Evolutionary conservation across 2,888 invertebrate genomes (phyloP).

Genomic region (Cyaniris semiargus): DNA sequence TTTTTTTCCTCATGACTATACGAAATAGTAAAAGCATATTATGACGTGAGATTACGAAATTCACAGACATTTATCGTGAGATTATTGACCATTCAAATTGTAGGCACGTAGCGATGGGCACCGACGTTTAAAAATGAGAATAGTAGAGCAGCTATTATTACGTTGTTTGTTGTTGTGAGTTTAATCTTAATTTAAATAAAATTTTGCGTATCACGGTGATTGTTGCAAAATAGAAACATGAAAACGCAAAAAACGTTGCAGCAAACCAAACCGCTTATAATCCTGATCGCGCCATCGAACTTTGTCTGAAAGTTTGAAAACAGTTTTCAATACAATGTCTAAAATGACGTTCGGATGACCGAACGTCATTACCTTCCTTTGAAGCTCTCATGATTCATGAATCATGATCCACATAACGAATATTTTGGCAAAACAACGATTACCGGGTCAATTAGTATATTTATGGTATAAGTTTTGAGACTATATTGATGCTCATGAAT

Average conservation of each 20-base stretch:
- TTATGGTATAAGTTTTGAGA: too few species aligned
- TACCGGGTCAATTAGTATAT: too few species aligned
- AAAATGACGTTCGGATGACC: too few species aligned
- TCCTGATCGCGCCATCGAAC: too few species aligned
- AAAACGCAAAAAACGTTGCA: not conserved
- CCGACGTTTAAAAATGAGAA: not conserved
- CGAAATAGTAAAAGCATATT: constrained; percentile 37
- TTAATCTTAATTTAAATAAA: not conserved
- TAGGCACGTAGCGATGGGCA: not conserved
- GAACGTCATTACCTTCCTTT: too few species aligned
- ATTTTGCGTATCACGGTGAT: not conserved
- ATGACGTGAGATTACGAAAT: not conserved
- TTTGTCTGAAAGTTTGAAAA: too few species aligned
- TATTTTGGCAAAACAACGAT: too few species aligned
- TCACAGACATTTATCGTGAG: not conserved
- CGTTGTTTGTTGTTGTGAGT: not conserved
- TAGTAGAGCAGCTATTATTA: constrained; percentile 1
- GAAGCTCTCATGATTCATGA: too few species aligned
- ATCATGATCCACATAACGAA: too few species aligned
- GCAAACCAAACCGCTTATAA: too few species aligned
- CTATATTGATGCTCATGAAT: too few species aligned
- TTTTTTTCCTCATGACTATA: constrained; percentile 31
- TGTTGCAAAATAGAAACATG: not conserved
- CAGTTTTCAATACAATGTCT: too few species aligned
- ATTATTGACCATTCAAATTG: constrained; percentile 12